Conservation (phyloP, 37 sponge, comb jelly and placozoan species). For the Crambe crambe region DNA sequence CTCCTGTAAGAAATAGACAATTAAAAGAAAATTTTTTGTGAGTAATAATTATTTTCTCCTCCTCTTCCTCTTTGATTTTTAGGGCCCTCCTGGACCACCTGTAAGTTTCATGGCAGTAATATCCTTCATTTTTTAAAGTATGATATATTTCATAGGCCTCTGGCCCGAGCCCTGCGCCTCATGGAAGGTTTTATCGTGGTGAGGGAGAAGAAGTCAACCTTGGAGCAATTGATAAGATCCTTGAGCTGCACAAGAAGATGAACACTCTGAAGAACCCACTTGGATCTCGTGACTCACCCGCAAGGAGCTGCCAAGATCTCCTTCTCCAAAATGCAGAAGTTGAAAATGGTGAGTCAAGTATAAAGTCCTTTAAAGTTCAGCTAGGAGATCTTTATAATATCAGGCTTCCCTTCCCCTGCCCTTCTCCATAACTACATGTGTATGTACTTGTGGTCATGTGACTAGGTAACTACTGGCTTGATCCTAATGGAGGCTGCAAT, state of each 20-base stretch:
- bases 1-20: constrained; percentile 32
- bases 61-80: not conserved
- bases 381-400: not conserved
- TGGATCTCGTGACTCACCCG: constrained; percentile 58
- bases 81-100: constrained; percentile 74
- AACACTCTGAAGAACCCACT: constrained; percentile 42
- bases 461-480: constrained; percentile 77
- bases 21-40: not conserved
- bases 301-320: constrained; percentile 62
- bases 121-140: not conserved
- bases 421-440: not conserved
- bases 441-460: too few species aligned
- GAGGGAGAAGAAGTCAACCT: constrained; percentile 49
- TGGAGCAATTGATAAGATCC: constrained; percentile 39
- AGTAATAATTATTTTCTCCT: not conserved
- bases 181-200: constrained; percentile 39
- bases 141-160: not conserved
- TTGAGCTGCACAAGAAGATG: constrained; percentile 62
- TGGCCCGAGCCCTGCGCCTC: constrained; percentile 5
- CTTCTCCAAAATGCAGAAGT: constrained; percentile 33
- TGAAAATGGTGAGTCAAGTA: constrained; percentile 35
- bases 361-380: not conserved
- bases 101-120: constrained; percentile 28
- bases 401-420: not conserved
- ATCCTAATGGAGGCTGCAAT: constrained; percentile 82